Evolutionary conservation across 2,113 vertebrate species (phyloP), one percentile per base, ranked within the genome.

Genomic region (Diglossa brunneiventris): DNA sequence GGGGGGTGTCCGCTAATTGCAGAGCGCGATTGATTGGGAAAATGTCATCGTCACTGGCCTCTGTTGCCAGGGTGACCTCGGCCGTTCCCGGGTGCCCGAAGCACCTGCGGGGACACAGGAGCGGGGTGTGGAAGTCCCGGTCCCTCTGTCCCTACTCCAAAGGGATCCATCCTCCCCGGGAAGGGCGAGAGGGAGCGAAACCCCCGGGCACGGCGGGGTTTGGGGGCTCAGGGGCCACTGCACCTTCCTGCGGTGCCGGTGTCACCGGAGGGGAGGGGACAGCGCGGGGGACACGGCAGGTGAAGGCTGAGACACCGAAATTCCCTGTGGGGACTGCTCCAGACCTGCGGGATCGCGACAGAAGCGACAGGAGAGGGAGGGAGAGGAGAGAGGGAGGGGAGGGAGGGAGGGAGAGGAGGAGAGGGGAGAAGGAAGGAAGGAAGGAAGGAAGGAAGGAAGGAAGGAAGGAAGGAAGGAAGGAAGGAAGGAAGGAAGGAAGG

Each of bases 231-330:
- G 6, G 3, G 75, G 50, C 61, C n/a, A 0, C 62, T 2, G 58
- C 18, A 47, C 58, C 42, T 6, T n/a, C n/a, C 84, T 1, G 46
- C 49, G 24, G 49, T 26, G 70, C 50, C 19, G 24, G 49, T 26
- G 70, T 46, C 19, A 1, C 2, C 3, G 47, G 33, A 24, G 19
- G 39, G 33, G 37, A 37, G 50, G 50, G 52, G 63, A 3, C 74
- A 33, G 55, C 0, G 5, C 16, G 37, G 13, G 47, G 49, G 49
- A 50, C 49, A 50, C 5, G 11, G 39, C 39, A 33, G 47, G 5
- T 1, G 53, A 20, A 14, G 53, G 59, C 22, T 5, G 1, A 19
- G 78, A 17, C 0, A 0, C 21, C 0, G 2, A 18, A 81, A 35
- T 74, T 31, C 41, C 35, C 7, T 0, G 0, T 13, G 47, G 47